Conservation (phyloP, 2,113 vertebrate species). For the Sardina pilchardus region DNA sequence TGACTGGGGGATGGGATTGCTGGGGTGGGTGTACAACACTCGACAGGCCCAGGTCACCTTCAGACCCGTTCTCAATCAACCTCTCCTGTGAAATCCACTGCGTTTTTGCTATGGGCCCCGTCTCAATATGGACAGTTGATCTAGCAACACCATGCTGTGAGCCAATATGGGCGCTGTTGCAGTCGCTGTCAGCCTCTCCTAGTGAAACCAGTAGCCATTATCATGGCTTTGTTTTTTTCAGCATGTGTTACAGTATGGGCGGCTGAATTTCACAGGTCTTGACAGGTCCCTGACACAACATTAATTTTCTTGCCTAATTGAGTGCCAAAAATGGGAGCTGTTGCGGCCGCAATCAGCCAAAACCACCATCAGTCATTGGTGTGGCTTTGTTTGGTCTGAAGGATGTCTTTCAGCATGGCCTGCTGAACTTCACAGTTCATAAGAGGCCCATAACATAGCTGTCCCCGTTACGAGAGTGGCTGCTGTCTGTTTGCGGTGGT, state of each 20-base stretch:
- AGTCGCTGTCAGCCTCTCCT: background rate
- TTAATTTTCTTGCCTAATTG: background rate
- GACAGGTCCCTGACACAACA: background rate
- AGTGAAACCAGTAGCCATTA: background rate
- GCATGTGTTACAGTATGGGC: background rate
- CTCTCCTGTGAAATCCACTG: background rate
- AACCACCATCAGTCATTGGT: background rate
- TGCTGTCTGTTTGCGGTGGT: background rate
- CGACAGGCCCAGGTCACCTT: conserved; percentile 33
- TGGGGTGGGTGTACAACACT: background rate
- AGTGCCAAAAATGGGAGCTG: background rate
- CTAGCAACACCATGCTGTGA: background rate
- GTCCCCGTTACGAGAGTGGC: background rate
- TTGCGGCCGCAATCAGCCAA: too few relatives aligned
- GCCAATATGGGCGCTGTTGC: background rate
- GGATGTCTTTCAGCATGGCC: background rate
- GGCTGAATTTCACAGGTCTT: background rate
- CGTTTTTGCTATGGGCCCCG: background rate
- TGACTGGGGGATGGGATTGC: background rate
- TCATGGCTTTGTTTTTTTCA: background rate
- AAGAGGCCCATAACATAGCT: background rate
- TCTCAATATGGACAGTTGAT: background rate
- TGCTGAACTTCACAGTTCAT: background rate
- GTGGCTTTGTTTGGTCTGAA: background rate
- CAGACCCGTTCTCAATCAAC: background rate